These are phyloP conservation scores for Loxodonta africana DNA, from an alignment of 2,113 vertebrate species.

Conservation along the genomic window DNA sequence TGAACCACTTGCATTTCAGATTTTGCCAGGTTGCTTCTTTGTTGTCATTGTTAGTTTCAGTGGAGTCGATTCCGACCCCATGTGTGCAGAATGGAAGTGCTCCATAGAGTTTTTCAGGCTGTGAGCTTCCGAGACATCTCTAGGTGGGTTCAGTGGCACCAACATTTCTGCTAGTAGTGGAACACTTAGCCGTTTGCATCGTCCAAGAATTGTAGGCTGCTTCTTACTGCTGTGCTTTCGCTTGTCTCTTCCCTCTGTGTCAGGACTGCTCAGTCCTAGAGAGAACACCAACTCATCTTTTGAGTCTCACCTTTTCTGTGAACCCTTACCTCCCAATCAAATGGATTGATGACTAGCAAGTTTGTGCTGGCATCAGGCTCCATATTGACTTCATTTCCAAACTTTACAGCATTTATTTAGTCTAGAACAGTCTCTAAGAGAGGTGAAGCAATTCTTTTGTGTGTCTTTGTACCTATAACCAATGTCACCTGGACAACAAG, in stretches of 20 bases:
- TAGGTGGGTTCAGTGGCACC: neutral
- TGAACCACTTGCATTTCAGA: neutral
- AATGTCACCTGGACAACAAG: neutral
- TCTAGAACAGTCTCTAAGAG: neutral
- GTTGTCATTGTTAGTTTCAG: neutral
- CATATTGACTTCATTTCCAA: neutral
- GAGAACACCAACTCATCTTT: neutral
- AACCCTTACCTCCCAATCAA: neutral
- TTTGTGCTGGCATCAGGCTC: neutral
- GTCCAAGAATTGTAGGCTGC: neutral
- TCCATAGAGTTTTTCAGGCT: neutral
- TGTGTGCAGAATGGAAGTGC: neutral
- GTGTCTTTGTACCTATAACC: neutral
- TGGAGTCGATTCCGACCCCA: neutral
- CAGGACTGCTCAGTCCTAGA: neutral
- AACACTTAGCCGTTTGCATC: no score
- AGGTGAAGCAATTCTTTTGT: neutral
- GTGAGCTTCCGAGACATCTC: neutral
- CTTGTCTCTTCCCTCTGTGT: neutral
- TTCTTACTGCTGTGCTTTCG: neutral
- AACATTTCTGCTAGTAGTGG: neutral
- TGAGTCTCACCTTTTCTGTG: neutral
- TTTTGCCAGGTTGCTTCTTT: neutral
- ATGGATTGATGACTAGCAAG: neutral
- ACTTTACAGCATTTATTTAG: neutral